Evolutionary conservation across 92 coral and sea anemone species (phyloP).

Genomic region (Palythoa caribaeorum): DNA sequence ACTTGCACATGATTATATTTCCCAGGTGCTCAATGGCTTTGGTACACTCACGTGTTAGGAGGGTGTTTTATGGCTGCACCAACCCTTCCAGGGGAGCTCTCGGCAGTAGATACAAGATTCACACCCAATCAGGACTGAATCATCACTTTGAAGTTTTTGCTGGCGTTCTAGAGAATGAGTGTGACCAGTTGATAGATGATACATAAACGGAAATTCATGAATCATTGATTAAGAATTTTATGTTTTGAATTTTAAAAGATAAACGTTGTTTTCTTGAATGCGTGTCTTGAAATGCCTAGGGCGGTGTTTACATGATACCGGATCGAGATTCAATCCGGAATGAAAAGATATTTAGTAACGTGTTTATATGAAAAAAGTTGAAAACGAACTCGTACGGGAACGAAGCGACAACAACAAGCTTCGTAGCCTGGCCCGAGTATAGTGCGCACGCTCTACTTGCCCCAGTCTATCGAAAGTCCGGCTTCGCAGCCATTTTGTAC

Average conservation of each 20-base stretch:
- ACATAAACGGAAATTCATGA: not conserved
- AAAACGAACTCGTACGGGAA: too few relatives aligned
- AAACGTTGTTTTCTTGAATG: too few relatives aligned
- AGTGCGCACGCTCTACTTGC: too few relatives aligned
- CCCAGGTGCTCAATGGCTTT: slow-evolving; percentile 98
- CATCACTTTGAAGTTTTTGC: slow-evolving; percentile 94
- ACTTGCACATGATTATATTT: not conserved
- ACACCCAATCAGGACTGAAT: slow-evolving; percentile 84
- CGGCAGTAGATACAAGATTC: slow-evolving; percentile 86
- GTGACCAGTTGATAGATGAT: slow-evolving; percentile 42
- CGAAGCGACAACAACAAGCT: too few relatives aligned
- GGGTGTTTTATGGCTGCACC: slow-evolving; percentile 87
- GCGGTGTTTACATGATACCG: too few relatives aligned
- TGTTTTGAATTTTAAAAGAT: not conserved
- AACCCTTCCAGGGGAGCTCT: slow-evolving; percentile 74
- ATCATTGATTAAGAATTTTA: not conserved
- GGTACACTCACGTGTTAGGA: slow-evolving; percentile 90
- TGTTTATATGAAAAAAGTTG: too few relatives aligned
- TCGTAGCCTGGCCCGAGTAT: too few relatives aligned
- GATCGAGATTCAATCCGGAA: too few relatives aligned
- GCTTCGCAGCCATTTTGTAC: too few relatives aligned
- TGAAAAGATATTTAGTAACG: too few relatives aligned
- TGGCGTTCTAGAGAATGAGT: slow-evolving; percentile 77
- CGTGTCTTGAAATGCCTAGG: too few relatives aligned
- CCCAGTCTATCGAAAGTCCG: too few relatives aligned